Conservation (phyloP, 1,140 invertebrate species). For the Drosophila sp. region DNA sequence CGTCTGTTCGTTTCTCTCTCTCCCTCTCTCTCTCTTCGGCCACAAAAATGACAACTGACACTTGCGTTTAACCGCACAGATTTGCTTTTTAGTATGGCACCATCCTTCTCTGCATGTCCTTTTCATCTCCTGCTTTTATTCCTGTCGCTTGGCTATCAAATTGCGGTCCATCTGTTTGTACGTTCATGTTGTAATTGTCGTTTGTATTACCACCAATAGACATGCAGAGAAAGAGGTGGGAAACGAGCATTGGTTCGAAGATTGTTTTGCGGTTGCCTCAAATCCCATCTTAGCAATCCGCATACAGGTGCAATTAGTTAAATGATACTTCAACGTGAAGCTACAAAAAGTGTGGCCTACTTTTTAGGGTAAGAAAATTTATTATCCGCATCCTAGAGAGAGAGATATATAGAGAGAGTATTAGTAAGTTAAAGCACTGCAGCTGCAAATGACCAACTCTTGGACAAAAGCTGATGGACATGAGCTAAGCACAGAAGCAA, state of each 20-base stretch:
- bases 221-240: slow-evolving; percentile 32
- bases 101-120: slow-evolving; percentile 5
- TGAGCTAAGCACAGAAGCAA: slow-evolving; percentile 17
- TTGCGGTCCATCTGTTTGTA: slow-evolving; percentile 71
- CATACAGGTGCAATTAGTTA: neutral
- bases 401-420: slow-evolving; percentile 28
- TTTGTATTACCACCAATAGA: slow-evolving; percentile 70
- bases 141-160: slow-evolving; percentile 47
- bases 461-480: slow-evolving; percentile 51
- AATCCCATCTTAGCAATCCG: neutral
- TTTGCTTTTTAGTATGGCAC: slow-evolving; percentile 59
- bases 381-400: neutral
- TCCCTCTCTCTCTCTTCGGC: slow-evolving; percentile 17
- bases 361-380: neutral
- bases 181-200: slow-evolving; percentile 75
- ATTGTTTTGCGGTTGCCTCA: slow-evolving; percentile 55
- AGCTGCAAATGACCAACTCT: slow-evolving; percentile 38
- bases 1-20: slow-evolving; percentile 18
- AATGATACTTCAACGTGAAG: neutral
- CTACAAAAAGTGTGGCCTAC: neutral
- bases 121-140: slow-evolving; percentile 6
- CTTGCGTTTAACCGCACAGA: slow-evolving; percentile 80
- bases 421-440: slow-evolving; percentile 44
- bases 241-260: neutral
- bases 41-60: slow-evolving; percentile 79